Evolutionary conservation across 2,797 vertebrate species (phyloP), one percentile per base, ranked within the genome.

Genomic region (Amniataba percoides): DNA sequence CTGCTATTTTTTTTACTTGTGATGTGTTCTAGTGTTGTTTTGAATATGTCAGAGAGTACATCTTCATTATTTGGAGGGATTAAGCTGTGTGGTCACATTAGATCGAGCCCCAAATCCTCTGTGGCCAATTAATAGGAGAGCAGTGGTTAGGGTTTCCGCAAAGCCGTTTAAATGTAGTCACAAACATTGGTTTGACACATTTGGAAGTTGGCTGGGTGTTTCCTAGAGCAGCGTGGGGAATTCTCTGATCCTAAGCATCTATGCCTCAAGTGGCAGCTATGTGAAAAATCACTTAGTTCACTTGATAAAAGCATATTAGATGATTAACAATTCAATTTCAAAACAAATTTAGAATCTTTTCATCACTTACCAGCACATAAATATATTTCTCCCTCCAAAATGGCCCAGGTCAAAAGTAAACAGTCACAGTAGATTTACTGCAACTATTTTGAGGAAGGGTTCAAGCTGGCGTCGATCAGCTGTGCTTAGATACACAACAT

Each of bases 61-160:
- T 84, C 83, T 79, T 84, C 61, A 74, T 91, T 86, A 83, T 62
- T 39, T 36, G 42, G 40, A 70, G 51, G 52, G 56, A 62, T 74
- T 78, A 63, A 80, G 66, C 74, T 49, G 21, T 71, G 83, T 9
- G 80, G 85, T 87, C 75, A 61, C 62, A 81, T 87, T 71, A 82
- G 58, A 81, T 64, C 25, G 4, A 79, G 59, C 66, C 56, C 65
- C 65, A 81, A 87, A 90, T 80, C 85, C 80, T 65, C 70, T 87
- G 85, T 79, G 87, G 86, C 39, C 78, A 88, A 87, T 89, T 89
- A 91, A 84, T 59, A 48, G 62, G 77, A 34, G 65, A 51, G 71
- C 9, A 5, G 82, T 1, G 56, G 80, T 86, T 82, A 80, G 59
- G 27, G 43, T 83, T 85, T 80, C 67, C 16, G 8, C 58, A 69